phyloP scores from a whole-genome alignment of 1,140 invertebrate genomes.

The Leptopilina boulardi region DNA sequence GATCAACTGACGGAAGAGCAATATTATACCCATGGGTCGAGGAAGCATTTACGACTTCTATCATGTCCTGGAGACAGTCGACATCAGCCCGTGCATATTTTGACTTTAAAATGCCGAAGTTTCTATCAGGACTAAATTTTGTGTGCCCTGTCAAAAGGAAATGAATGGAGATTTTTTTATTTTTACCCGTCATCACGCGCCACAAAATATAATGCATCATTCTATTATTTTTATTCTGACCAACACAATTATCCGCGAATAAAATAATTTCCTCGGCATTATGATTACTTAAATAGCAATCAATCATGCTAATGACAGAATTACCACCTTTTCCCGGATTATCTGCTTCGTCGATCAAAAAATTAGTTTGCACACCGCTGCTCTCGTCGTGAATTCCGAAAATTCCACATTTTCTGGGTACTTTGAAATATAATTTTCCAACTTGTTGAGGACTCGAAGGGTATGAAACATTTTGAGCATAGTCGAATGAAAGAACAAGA shows the following conservation, averaged over 20 bases:
- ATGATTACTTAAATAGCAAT: not conserved
- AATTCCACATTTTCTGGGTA: slow-evolving; percentile 1
- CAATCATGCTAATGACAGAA: not conserved
- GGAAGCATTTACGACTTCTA: not conserved
- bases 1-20: not conserved
- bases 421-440: not conserved
- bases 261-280: not conserved
- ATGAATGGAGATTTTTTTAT: not conserved
- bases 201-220: not conserved
- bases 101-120: not conserved
- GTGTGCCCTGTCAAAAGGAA: not conserved
- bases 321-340: not conserved
- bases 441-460: not conserved
- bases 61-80: not conserved
- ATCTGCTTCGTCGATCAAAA: not conserved
- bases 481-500: not conserved
- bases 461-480: not conserved
- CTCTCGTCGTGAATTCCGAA: not conserved
- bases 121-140: slow-evolving; percentile 6
- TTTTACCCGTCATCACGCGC: not conserved
- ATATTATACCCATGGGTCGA: not conserved
- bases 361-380: not conserved
- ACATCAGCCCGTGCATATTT: not conserved
- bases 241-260: not conserved
- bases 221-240: not conserved